A percentile compares a stretch with the other conserved stretches of the same genome.
These are phyloP conservation scores for Therioaphis trifolii DNA, from an alignment of 2,888 invertebrate genomes.

Conservation along the genomic window DNA sequence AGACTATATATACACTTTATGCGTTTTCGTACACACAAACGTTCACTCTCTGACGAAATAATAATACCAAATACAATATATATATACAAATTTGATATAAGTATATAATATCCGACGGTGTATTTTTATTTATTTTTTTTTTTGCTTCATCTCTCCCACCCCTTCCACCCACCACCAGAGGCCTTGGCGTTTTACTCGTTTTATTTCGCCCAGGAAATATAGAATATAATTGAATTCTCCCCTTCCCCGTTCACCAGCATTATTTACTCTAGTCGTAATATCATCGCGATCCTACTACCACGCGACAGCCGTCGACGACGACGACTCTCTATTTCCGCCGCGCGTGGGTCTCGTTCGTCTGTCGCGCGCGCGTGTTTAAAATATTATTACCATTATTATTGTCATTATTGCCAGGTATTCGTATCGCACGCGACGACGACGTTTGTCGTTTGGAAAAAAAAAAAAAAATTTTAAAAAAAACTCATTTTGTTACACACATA, in stretches of 20 bases:
- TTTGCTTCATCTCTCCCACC: background rate
- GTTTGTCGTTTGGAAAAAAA: background rate
- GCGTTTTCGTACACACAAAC: slow-evolving; percentile 20
- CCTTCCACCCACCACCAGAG: background rate
- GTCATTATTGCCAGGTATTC: background rate
- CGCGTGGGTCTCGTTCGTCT: too few species aligned
- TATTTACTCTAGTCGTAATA: background rate
- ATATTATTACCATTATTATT: background rate
- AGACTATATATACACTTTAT: too few species aligned
- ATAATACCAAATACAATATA: slow-evolving; percentile 14
- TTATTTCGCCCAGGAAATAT: slow-evolving; percentile 24
- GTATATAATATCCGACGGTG: background rate
- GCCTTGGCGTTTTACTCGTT: background rate
- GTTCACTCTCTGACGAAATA: slow-evolving; percentile 40
- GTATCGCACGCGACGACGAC: slow-evolving; percentile 14
- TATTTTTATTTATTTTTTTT: background rate
- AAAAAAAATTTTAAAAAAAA: background rate
- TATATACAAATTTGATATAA: too few species aligned
- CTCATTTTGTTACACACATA: too few species aligned
- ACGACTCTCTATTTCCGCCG: background rate
- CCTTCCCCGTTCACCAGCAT: background rate
- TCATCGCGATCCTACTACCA: too few species aligned
- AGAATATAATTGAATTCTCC: slow-evolving; percentile 41
- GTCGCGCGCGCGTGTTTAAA: slow-evolving; percentile 33
- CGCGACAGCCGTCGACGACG: slow-evolving; percentile 7